Percentiles rank a stretch among this genome's conserved stretches.
These are phyloP conservation scores for Brienomyrus longianalis DNA, from an alignment of 2,113 vertebrate genomes.

Conservation along the genomic window DNA sequence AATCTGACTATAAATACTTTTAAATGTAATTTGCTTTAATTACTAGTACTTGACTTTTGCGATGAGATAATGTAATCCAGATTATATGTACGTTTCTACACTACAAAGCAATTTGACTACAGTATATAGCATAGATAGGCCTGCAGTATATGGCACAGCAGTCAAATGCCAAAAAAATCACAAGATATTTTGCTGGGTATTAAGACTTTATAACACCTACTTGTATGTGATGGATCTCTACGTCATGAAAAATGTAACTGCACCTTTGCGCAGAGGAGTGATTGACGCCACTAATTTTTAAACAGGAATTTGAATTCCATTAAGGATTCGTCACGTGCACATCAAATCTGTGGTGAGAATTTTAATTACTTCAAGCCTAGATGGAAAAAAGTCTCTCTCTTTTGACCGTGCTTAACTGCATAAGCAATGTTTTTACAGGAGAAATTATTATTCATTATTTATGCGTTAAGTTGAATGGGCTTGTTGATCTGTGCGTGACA, in stretches of 20 bases:
- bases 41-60: neutral
- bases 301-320: slow-evolving; percentile 62
- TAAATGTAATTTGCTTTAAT: neutral
- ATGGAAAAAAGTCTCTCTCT: slow-evolving; percentile 24
- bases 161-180: neutral
- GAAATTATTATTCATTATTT: neutral
- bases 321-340: slow-evolving; percentile 40
- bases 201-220: neutral
- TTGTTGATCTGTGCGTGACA: neutral
- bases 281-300: slow-evolving; percentile 53
- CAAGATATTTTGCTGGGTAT: neutral
- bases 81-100: neutral
- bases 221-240: neutral
- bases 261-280: slow-evolving; percentile 23
- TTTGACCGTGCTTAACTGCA: neutral
- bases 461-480: neutral
- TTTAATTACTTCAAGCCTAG: slow-evolving; percentile 47
- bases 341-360: slow-evolving; percentile 56
- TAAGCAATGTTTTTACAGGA: neutral
- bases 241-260: neutral
- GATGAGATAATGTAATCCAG: neutral
- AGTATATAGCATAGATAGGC: neutral
- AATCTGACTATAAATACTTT: neutral
- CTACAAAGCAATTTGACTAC: neutral
- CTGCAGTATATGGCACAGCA: neutral